Conservation (phyloP, 2,797 vertebrate genomes). For the Catamblyrhynchus diadema region DNA sequence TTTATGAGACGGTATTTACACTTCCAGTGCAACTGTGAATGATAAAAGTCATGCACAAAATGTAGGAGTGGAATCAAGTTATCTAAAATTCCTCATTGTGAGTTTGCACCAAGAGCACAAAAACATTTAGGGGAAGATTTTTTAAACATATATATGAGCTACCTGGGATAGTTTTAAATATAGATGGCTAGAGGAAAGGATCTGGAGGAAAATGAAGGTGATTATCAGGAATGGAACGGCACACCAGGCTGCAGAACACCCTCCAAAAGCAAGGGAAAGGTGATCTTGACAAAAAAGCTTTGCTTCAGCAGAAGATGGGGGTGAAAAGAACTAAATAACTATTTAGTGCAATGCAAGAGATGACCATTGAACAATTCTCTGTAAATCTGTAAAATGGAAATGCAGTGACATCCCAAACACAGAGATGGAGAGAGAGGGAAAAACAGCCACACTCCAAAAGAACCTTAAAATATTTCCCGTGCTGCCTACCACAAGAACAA, state of each 20-base stretch:
- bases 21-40: background rate
- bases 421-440: background rate
- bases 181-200: background rate
- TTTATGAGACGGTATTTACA: background rate
- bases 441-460: background rate
- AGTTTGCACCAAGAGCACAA: background rate
- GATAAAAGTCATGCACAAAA: background rate
- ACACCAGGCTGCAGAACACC: background rate
- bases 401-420: background rate
- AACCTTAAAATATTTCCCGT: background rate
- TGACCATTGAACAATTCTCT: background rate
- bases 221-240: background rate
- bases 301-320: background rate
- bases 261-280: background rate
- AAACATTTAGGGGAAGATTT: background rate
- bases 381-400: background rate
- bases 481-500: background rate
- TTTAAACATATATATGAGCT: background rate
- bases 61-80: accelerated
- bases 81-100: background rate
- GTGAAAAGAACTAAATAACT: background rate
- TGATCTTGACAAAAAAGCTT: background rate
- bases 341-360: background rate
- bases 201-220: background rate
- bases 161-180: background rate